phyloP scores from a whole-genome alignment of 1,140 invertebrate genomes.

The Phymorhynchus buccinoides region DNA sequence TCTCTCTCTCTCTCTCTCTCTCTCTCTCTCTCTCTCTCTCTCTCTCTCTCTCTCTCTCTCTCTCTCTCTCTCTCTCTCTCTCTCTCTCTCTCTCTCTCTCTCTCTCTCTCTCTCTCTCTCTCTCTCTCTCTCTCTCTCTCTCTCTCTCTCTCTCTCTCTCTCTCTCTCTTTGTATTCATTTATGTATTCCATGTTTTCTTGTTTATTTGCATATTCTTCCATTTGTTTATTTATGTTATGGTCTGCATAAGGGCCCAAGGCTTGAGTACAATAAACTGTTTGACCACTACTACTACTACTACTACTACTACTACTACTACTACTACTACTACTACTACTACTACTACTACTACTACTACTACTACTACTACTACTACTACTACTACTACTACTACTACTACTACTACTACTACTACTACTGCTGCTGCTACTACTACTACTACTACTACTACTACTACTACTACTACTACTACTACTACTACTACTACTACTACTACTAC shows the following conservation, averaged over 20 bases:
- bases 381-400: slow-evolving; percentile 37
- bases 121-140: too few relatives aligned
- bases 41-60: background rate
- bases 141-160: too few relatives aligned
- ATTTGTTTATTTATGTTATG: too few relatives aligned
- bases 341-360: background rate
- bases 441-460: slow-evolving; percentile 39
- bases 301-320: slow-evolving; percentile 26
- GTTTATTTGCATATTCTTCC: too few relatives aligned
- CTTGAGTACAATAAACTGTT: too few relatives aligned
- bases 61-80: slow-evolving; percentile 6
- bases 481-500: background rate
- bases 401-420: slow-evolving; percentile 39
- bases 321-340: slow-evolving; percentile 10
- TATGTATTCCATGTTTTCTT: too few relatives aligned
- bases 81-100: slow-evolving; percentile 19
- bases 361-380: slow-evolving; percentile 16
- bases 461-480: slow-evolving; percentile 39
- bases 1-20: background rate
- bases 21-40: background rate
- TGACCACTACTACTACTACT: slow-evolving; percentile 31
- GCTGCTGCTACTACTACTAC: slow-evolving; percentile 37
- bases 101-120: too few relatives aligned
- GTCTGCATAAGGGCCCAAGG: too few relatives aligned
- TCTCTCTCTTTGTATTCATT: too few relatives aligned